Evolutionary conservation across 2,113 vertebrate species (phyloP).

Genomic region (Phoxinus phoxinus): DNA sequence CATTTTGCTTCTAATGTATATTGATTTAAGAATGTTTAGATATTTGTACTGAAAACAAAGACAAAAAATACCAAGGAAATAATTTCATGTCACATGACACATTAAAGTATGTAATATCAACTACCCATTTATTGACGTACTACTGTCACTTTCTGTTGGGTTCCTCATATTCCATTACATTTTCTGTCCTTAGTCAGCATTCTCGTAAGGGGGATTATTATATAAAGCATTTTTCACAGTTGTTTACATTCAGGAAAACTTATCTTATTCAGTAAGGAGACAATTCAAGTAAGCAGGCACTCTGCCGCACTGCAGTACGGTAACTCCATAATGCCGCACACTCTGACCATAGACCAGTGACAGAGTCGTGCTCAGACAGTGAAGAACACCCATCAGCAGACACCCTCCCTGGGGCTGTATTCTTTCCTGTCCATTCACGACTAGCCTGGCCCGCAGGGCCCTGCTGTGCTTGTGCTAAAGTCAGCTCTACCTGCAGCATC

Average conservation of each 20-base stretch:
- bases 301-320: conserved; percentile 9
- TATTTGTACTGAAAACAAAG: too few species aligned
- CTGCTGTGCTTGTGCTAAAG: conserved; percentile 19
- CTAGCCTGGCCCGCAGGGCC: conserved; percentile 25
- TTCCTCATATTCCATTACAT: neutral
- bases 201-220: neutral
- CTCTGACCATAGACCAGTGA: conserved; percentile 34
- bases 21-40: too few species aligned
- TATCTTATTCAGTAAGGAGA: neutral
- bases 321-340: conserved; percentile 8
- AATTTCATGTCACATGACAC: too few species aligned
- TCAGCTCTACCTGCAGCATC: neutral
- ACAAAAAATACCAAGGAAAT: too few species aligned
- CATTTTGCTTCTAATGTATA: too few species aligned
- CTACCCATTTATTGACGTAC: neutral
- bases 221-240: neutral
- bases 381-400: conserved; percentile 34
- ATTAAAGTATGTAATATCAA: neutral
- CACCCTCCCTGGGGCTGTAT: conserved; percentile 37
- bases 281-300: neutral
- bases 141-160: neutral
- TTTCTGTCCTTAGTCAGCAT: neutral
- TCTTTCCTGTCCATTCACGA: conserved; percentile 37
- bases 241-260: neutral
- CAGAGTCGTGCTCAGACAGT: conserved; percentile 35